Evolutionary conservation across 2,113 vertebrate genomes (phyloP), one percentile per base, ranked within the genome.

Genomic region (Meles meles): DNA sequence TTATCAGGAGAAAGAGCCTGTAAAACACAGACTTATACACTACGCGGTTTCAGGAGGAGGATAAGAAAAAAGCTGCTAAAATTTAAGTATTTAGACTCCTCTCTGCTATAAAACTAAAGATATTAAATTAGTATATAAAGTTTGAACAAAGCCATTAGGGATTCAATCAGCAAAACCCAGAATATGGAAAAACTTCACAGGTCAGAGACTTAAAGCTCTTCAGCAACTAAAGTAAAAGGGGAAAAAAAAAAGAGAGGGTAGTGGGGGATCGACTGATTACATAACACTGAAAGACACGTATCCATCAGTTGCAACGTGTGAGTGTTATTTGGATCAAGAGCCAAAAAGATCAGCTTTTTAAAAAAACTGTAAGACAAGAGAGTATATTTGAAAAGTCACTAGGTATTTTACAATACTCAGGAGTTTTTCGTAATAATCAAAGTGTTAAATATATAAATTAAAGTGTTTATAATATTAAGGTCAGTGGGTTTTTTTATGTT

Each of bases 211-310:
- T 69, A 21, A 27, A 21, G 34, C 49, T 65, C 49, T 49, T 61
- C 34, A 23, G 31, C 29, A 39, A 37, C 25, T 47, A 37, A 44
- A 80, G 11, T 12, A 63, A 20, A 61, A 39, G 8, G 1, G 15
- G 8, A 7, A 49, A 18, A 76, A 13, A 86, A 1, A 39, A 15
- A 81, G n/a, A 91, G 42, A 15, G 5, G 25, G n/a, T 1, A 61
- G 3, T 4, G 27, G 18, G 27, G 18, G 76, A 67, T 1, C 15
- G 57, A 39, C 0, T 17, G 69, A 77, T 84, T 44, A 57, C 1
- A 1, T 0, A 57, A 79, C 14, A 82, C 15, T 1, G 27, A 80
- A 77, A 39, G 49, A 59, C 3, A 47, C 0, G 0, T 5, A 44
- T 3, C 7, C 7, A 23, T 55, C n/a, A 7, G 15, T 5, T 63